Percentiles rank a stretch among this genome's conserved stretches.
Conservation (phyloP, 2,888 invertebrate genomes). For the Archaeoteleia sp. region DNA sequence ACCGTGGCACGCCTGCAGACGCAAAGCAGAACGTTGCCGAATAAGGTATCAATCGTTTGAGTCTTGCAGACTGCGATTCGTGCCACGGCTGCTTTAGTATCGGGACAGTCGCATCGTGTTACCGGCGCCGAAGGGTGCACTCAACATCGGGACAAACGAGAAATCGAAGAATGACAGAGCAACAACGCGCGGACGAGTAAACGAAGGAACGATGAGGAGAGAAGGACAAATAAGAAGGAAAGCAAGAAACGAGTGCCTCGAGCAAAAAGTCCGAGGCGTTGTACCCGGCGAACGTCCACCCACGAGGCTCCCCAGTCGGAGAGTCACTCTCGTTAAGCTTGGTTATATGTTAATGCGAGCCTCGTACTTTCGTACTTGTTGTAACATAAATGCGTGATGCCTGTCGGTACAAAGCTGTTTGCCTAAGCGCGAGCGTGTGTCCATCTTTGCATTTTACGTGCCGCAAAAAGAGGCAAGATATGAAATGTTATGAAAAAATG, state of each 20-base stretch:
- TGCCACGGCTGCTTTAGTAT: slow-evolving; percentile 31
- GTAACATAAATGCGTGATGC: slow-evolving; percentile 57
- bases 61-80: neutral
- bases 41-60: slow-evolving; percentile 47
- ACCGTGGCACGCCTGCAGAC: slow-evolving; percentile 30
- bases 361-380: slow-evolving; percentile 56
- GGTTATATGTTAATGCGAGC: slow-evolving; percentile 67
- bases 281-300: slow-evolving; percentile 52
- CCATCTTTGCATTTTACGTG: slow-evolving; percentile 26
- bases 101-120: slow-evolving; percentile 49
- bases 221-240: slow-evolving; percentile 49
- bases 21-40: slow-evolving; percentile 48
- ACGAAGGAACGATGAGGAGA: slow-evolving; percentile 23
- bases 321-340: slow-evolving; percentile 63
- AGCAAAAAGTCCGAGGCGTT: slow-evolving; percentile 51
- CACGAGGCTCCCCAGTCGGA: slow-evolving; percentile 55
- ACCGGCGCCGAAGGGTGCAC: slow-evolving; percentile 47
- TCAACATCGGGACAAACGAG: slow-evolving; percentile 53
- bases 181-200: no score
- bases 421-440: slow-evolving; percentile 13
- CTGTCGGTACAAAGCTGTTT: slow-evolving; percentile 45
- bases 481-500: no score
- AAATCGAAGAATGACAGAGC: slow-evolving; percentile 54
- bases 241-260: slow-evolving; percentile 32
- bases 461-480: no score